phyloP scores from a whole-genome alignment of 2,888 invertebrate species.

The Nephrotoma flavescens region DNA sequence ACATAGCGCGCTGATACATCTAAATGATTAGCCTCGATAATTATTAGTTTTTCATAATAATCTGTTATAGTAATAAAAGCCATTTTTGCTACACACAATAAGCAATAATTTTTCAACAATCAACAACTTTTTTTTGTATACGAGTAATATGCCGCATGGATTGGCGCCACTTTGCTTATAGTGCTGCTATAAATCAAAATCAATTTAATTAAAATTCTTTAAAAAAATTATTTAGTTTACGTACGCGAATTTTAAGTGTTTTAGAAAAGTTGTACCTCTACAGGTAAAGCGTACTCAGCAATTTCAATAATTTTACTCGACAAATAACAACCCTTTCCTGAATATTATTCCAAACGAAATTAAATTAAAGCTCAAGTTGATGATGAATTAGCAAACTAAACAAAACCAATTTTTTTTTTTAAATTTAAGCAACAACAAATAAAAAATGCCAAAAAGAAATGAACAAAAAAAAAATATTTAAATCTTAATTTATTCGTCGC shows the following conservation, averaged over 20 bases:
- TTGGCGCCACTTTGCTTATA: background rate
- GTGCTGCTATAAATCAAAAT: background rate
- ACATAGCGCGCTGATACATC: background rate
- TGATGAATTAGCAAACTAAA: background rate
- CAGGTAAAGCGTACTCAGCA: background rate
- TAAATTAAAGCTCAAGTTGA: background rate
- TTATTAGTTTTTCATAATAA: background rate
- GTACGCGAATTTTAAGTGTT: background rate
- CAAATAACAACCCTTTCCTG: background rate
- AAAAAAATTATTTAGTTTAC: background rate
- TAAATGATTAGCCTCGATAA: background rate
- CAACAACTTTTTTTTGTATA: background rate
- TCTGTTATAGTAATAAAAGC: background rate
- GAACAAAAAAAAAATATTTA: background rate
- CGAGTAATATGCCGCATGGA: no score
- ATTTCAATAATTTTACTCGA: background rate
- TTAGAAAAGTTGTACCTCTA: background rate
- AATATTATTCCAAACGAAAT: no score
- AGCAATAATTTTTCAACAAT: background rate
- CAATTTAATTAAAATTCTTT: background rate
- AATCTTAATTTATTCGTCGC: background rate
- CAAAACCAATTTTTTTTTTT: background rate
- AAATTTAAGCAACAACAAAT: background rate
- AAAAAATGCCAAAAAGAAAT: background rate
- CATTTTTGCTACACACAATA: background rate